Evolutionary conservation across 2,888 invertebrate genomes (phyloP).

Genomic region (Ichneumoninae sp.): DNA sequence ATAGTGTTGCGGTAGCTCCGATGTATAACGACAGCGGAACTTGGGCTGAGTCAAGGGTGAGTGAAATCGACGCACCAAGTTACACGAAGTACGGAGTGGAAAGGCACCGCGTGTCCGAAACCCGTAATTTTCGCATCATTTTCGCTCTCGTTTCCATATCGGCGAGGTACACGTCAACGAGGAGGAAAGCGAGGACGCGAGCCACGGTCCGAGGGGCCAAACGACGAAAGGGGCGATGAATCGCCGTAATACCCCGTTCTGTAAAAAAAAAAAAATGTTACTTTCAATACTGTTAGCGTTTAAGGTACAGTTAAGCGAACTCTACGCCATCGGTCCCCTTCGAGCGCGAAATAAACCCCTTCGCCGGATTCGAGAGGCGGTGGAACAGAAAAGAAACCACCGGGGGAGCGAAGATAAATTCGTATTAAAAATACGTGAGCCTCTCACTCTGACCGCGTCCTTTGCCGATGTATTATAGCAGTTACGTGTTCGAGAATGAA

Average conservation of each 20-base stretch:
- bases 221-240: conserved; percentile 21
- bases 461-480: conserved; percentile 57
- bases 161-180: conserved; percentile 36
- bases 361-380: not conserved
- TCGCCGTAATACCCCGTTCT: not conserved
- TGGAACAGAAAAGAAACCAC: conserved; percentile 10
- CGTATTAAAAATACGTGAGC: conserved; percentile 66
- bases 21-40: conserved; percentile 57
- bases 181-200: conserved; percentile 11
- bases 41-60: conserved; percentile 69
- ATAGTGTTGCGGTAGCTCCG: conserved; percentile 23
- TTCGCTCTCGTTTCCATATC: conserved; percentile 55
- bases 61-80: conserved; percentile 57
- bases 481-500: conserved; percentile 65
- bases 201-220: not conserved
- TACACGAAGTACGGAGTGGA: not conserved
- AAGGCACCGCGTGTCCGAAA: conserved; percentile 34
- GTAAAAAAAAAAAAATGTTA: not conserved
- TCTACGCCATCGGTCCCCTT: not conserved
- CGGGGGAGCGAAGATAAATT: conserved; percentile 64
- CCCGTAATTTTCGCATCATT: conserved; percentile 60
- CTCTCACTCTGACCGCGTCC: conserved; percentile 11
- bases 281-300: not conserved
- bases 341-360: conserved; percentile 8
- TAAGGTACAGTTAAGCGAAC: not conserved